Percentiles rank a stretch among this genome's conserved stretches.
Evolutionary conservation across 1,140 invertebrate genomes (phyloP).

Genomic region (Adelges cooleyi): DNA sequence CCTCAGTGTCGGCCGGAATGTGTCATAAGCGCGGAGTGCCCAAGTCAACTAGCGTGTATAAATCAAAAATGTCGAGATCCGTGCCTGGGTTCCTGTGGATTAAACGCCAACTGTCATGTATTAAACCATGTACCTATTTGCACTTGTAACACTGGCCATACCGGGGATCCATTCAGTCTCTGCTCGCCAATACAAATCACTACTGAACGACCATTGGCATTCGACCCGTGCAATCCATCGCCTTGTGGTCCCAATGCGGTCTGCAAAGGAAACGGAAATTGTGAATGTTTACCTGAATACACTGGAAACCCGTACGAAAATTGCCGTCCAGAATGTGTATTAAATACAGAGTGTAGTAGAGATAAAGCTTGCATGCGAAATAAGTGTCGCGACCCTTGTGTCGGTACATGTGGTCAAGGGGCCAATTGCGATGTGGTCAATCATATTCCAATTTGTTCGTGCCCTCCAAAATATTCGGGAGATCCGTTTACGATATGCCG

Average conservation of each 20-base stretch:
- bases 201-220: slow-evolving; percentile 30
- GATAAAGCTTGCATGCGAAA: slow-evolving; percentile 53
- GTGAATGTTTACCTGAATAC: slow-evolving; percentile 56
- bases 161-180: slow-evolving; percentile 44
- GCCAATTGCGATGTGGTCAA: slow-evolving; percentile 57
- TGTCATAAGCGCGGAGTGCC: slow-evolving; percentile 39
- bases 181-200: slow-evolving; percentile 41
- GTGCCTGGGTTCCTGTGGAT: slow-evolving; percentile 39
- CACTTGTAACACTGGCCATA: slow-evolving; percentile 39
- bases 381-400: slow-evolving; percentile 62
- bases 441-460: slow-evolving; percentile 60
- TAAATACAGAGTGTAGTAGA: slow-evolving; percentile 53
- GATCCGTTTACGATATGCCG: slow-evolving; percentile 55
- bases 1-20: slow-evolving; percentile 43
- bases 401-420: slow-evolving; percentile 56
- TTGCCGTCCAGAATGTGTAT: slow-evolving; percentile 57
- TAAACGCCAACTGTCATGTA: slow-evolving; percentile 42
- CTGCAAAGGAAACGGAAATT: slow-evolving; percentile 42
- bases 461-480: slow-evolving; percentile 50
- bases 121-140: slow-evolving; percentile 44
- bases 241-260: slow-evolving; percentile 59
- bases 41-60: slow-evolving; percentile 39
- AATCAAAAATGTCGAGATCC: slow-evolving; percentile 39
- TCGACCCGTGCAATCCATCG: slow-evolving; percentile 46
- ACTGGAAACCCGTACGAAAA: slow-evolving; percentile 51